Conservation (phyloP, 2,797 vertebrate species). For the Hypotaenidia philippensis region DNA sequence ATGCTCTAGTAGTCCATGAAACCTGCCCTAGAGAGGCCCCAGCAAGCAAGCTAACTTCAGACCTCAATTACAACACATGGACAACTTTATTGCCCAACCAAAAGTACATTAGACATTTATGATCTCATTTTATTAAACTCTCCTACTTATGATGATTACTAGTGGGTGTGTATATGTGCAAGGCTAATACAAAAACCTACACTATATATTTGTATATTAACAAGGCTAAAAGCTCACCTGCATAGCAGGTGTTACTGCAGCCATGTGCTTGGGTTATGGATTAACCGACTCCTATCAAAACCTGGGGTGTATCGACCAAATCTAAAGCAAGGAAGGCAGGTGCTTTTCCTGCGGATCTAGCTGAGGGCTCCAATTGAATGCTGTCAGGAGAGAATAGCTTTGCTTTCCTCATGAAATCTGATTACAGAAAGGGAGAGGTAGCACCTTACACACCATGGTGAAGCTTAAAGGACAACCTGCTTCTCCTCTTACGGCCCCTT, state of each 20-base stretch:
- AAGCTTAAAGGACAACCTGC: constrained; percentile 58
- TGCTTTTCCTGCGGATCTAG: constrained; percentile 43
- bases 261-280: constrained; percentile 44
- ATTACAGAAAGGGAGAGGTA: constrained; percentile 60
- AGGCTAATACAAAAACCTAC: background rate
- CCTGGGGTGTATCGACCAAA: constrained; percentile 7
- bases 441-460: constrained; percentile 39
- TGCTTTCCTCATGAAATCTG: constrained; percentile 55
- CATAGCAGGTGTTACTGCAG: constrained; percentile 79
- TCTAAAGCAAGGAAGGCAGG: constrained; percentile 52
- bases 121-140: constrained; percentile 32
- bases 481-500: constrained; percentile 2
- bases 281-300: constrained; percentile 77
- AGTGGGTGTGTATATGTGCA: background rate
- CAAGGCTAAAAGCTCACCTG: constrained; percentile 74
- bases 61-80: background rate
- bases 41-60: constrained; percentile 12
- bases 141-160: background rate
- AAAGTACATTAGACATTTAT: constrained; percentile 17
- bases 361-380: constrained; percentile 61
- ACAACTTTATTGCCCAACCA: constrained; percentile 43
- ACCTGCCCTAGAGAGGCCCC: constrained; percentile 4
- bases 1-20: background rate
- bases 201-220: background rate
- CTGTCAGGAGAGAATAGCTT: constrained; percentile 57